Conservation (phyloP, 1,140 invertebrate species). For the Dysdera silvatica region DNA sequence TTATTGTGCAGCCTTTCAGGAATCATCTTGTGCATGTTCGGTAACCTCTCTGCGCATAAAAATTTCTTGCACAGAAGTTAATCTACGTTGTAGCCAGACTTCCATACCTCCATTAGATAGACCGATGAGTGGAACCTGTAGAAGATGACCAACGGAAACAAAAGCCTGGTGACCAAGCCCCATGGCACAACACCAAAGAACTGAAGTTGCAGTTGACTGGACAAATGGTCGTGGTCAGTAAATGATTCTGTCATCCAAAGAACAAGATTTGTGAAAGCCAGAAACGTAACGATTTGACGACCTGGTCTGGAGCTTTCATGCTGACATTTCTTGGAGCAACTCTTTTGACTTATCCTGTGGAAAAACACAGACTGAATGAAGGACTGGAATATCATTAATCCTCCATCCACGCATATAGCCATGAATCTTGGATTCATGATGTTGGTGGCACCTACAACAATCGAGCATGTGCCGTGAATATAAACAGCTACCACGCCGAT, state of each 20-base stretch:
- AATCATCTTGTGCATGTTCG: no score
- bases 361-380: constrained; percentile 33
- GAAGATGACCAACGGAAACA: constrained; percentile 58
- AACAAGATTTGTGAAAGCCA: constrained; percentile 59
- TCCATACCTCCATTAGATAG: constrained; percentile 60
- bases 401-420: constrained; percentile 47
- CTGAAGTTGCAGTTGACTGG: constrained; percentile 51
- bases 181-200: constrained; percentile 60
- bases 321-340: constrained; percentile 10
- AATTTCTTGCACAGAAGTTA: no score
- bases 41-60: no score
- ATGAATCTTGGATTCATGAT: constrained; percentile 40
- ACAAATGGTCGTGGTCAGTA: constrained; percentile 55
- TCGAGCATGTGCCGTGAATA: constrained; percentile 47
- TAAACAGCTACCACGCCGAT: constrained; percentile 52
- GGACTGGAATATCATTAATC: constrained; percentile 51
- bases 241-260: constrained; percentile 63
- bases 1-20: no score
- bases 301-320: constrained; percentile 52
- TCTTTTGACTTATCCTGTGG: constrained; percentile 20
- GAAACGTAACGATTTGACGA: constrained; percentile 58
- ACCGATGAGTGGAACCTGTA: constrained; percentile 64
- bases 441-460: constrained; percentile 42
- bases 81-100: constrained; percentile 47
- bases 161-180: constrained; percentile 57